Percentiles rank a stretch among this genome's conserved stretches.
These are phyloP conservation scores for Acleris emargana DNA, from an alignment of 2,888 invertebrate genomes.

Conservation along the genomic window DNA sequence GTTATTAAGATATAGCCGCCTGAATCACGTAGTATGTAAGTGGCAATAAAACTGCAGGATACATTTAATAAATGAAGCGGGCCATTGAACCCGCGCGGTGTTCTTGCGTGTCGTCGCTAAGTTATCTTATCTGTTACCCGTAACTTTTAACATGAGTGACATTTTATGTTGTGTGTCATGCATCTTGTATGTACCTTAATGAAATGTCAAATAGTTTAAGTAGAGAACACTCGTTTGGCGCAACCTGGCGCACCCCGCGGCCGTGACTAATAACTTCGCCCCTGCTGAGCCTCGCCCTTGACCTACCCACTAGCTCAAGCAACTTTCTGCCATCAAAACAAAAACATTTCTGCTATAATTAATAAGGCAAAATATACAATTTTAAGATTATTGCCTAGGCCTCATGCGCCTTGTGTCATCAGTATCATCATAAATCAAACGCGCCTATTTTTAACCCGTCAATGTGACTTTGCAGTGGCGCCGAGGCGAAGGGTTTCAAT, in stretches of 20 bases:
- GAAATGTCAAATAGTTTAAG: slow-evolving; percentile 14
- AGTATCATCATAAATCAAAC: slow-evolving; percentile 13
- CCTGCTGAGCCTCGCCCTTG: slow-evolving; percentile 33
- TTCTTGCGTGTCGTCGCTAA: slow-evolving; percentile 43
- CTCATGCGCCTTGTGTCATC: neutral
- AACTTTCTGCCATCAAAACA: slow-evolving; percentile 25
- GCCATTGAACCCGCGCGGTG: slow-evolving; percentile 54
- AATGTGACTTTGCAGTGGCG: slow-evolving; percentile 37
- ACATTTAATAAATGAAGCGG: slow-evolving; percentile 54
- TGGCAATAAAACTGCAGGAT: slow-evolving; percentile 56
- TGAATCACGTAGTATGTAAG: slow-evolving; percentile 40
- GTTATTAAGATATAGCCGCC: slow-evolving; percentile 35
- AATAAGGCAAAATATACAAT: no score
- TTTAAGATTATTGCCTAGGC: no score
- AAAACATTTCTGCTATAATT: neutral
- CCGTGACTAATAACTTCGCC: slow-evolving; percentile 36
- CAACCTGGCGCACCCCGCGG: slow-evolving; percentile 28
- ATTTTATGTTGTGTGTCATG: neutral
- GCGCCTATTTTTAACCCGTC: slow-evolving; percentile 13
- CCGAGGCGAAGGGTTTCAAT: slow-evolving; percentile 47
- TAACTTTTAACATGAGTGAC: slow-evolving; percentile 1
- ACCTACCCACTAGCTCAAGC: slow-evolving; percentile 31
- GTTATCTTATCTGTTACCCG: slow-evolving; percentile 27
- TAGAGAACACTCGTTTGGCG: slow-evolving; percentile 11
- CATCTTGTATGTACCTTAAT: neutral